Evolutionary conservation across 1,140 invertebrate genomes (phyloP).

Genomic region (Andricus grossulariae): DNA sequence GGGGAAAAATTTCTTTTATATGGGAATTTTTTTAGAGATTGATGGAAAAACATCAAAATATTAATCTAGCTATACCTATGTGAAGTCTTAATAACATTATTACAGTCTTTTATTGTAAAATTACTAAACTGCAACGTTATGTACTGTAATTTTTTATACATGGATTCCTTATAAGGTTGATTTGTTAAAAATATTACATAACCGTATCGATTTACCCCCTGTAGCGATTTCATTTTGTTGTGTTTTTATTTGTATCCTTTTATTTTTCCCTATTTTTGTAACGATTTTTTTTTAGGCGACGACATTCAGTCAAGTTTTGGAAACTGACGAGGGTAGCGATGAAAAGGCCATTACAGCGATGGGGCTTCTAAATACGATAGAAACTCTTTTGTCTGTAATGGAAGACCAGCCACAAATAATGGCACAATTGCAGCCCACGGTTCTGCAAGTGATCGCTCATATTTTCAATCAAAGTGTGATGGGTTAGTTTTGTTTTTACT

Average conservation of each 20-base stretch:
- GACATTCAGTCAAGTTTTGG: slow-evolving; percentile 92
- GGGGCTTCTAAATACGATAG: slow-evolving; percentile 97
- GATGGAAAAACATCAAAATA: no score
- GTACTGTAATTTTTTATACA: no score
- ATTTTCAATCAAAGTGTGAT: slow-evolving; percentile 91
- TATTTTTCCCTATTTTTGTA: slow-evolving; percentile 32
- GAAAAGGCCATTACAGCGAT: slow-evolving; percentile 98
- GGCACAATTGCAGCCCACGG: slow-evolving; percentile 92
- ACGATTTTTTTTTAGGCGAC: slow-evolving; percentile 78
- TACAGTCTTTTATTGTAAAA: no score
- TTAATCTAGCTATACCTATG: no score
- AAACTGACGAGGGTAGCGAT: slow-evolving; percentile 91
- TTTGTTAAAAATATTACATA: no score
- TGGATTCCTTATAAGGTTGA: no score
- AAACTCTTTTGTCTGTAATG: slow-evolving; percentile 96
- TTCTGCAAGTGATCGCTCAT: slow-evolving; percentile 93
- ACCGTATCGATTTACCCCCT: no score
- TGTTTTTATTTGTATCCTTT: neutral
- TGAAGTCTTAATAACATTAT: no score
- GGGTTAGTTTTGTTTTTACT: slow-evolving; percentile 72
- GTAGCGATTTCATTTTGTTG: neutral
- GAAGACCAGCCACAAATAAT: slow-evolving; percentile 94
- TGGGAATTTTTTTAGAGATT: no score
- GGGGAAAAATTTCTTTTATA: no score
- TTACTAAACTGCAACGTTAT: no score